Evolutionary conservation across 2,113 vertebrate species (phyloP), one percentile per base, ranked within the genome.

Genomic region (Mesoclemmys tuberculata): DNA sequence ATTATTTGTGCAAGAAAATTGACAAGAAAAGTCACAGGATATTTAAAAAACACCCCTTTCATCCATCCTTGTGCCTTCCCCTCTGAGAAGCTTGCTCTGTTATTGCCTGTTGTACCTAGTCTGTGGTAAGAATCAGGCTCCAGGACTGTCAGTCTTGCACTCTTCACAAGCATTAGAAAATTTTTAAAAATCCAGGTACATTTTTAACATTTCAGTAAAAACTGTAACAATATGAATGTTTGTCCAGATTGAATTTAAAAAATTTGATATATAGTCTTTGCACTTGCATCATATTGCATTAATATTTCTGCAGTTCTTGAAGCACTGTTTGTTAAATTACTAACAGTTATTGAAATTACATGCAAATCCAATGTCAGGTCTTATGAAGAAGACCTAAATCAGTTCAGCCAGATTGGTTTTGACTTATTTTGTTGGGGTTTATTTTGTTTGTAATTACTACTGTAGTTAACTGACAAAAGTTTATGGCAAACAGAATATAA

Each of bases 401-500:
- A 95, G 11, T 91, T 94, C 55, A 61, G 38, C 90, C 64, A 86
- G 8, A n/a, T 90, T 89, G 77, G 11, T 24, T 93, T 94, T 94
- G 85, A 49, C 80, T 94, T 87, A 27, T 85, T 93, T 93, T 77
- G 6, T 85, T 86, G 58, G 21, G 78, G 52, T 92, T 48, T 77
- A n/a, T 93, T 77, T 24, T 84, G 18, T 74, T 96, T 82, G 61
- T 80, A 90, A 92, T 95, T 93, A 92, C 80, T 87, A 22, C 85
- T 94, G 51, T 84, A 96, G 92, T 96, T 95, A 96, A 75, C 83
- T 93, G 68, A 94, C 90, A 93, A 88, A 89, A 31, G 49, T 86
- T 93, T 95, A 61, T 3, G 5, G 68, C 74, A 94, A 93, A 88
- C 31, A 91, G 68, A 80, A 79, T 88, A 81, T 80, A 92, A 87